phyloP scores from a whole-genome alignment of 2,113 vertebrate genomes.

The Diadophis punctatus region DNA sequence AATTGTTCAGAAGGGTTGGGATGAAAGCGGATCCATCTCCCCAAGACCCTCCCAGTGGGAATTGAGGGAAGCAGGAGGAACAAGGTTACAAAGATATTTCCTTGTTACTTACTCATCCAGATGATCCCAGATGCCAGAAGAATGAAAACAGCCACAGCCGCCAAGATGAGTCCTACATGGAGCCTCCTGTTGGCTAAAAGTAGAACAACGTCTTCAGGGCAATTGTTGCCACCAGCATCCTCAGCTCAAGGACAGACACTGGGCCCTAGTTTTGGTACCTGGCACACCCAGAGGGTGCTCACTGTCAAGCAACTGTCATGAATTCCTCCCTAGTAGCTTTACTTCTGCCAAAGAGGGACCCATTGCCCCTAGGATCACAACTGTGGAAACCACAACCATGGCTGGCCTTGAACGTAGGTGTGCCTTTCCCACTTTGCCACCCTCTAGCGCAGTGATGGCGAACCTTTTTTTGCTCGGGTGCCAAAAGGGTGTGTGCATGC shows the following conservation, averaged over 20 bases:
- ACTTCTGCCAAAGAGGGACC: background rate
- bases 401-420: background rate
- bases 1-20: background rate
- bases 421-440: background rate
- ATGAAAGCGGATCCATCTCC: background rate
- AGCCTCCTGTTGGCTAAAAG: background rate
- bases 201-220: too few species aligned
- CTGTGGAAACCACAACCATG: background rate
- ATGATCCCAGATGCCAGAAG: background rate
- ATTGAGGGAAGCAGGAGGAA: background rate
- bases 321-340: background rate
- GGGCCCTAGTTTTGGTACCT: background rate
- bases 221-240: background rate
- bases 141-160: background rate
- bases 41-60: background rate
- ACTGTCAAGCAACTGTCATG: background rate
- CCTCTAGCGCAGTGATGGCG: too few species aligned
- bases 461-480: too few species aligned
- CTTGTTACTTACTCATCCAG: background rate
- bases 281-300: background rate
- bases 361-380: background rate
- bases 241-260: background rate
- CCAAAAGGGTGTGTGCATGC: too few species aligned
- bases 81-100: background rate
- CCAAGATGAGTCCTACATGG: background rate